Evolutionary conservation across 2,888 invertebrate genomes (phyloP).

Genomic region (Agrotis exclamationis): DNA sequence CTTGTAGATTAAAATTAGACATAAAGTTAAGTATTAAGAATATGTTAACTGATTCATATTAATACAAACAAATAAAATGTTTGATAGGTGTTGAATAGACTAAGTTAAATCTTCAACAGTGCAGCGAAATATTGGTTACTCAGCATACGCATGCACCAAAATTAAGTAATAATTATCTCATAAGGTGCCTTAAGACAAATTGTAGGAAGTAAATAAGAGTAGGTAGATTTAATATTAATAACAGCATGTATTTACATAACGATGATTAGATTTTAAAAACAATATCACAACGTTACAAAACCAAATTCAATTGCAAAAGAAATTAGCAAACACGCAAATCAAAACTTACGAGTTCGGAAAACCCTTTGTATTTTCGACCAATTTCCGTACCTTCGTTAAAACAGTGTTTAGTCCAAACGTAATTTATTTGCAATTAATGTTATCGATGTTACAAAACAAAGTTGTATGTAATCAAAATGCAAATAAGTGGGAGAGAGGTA

Average conservation of each 20-base stretch:
- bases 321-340: constrained; percentile 63
- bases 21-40: too few species aligned
- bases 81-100: too few species aligned
- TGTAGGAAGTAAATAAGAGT: not conserved
- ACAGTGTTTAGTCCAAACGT: constrained; percentile 69
- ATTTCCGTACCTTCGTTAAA: constrained; percentile 70
- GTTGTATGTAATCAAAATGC: constrained; percentile 86
- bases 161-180: not conserved
- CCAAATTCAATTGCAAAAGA: constrained; percentile 38
- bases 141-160: not conserved
- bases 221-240: not conserved
- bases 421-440: constrained; percentile 85
- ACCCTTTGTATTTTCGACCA: constrained; percentile 40
- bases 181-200: not conserved
- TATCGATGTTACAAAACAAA: constrained; percentile 78
- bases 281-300: not conserved
- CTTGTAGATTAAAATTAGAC: too few species aligned
- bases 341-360: constrained; percentile 43
- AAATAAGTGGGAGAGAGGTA: constrained; percentile 78
- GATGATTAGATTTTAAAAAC: constrained; percentile 40
- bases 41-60: not conserved
- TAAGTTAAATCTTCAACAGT: not conserved
- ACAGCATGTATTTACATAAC: constrained; percentile 21
- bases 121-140: not conserved
- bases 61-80: not conserved